Percentiles rank a stretch among this genome's conserved stretches.
Evolutionary conservation across 2,797 vertebrate genomes (phyloP).

Genomic region (Phylloscopus collybita): DNA sequence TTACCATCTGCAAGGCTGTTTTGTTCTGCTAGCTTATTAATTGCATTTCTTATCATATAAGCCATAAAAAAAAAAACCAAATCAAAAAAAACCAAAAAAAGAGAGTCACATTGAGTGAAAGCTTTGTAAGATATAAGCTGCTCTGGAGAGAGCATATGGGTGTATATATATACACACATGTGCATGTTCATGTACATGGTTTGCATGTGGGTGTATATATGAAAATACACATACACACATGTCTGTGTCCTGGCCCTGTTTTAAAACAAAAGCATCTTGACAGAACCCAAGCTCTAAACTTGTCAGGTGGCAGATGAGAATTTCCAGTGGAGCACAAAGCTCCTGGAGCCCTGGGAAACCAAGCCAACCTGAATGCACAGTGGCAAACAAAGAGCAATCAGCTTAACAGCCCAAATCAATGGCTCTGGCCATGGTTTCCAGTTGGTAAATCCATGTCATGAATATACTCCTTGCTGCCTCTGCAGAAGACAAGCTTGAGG

Average conservation of each 20-base stretch:
- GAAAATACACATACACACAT: neutral
- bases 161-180: too few species aligned
- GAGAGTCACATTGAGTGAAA: neutral
- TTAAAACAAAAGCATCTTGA: neutral
- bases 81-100: too few species aligned
- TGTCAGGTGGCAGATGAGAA: neutral
- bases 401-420: neutral
- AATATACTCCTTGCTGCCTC: neutral
- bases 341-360: neutral
- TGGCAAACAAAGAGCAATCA: neutral
- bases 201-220: neutral
- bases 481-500: neutral
- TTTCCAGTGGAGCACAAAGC: neutral
- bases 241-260: neutral
- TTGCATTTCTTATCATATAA: neutral
- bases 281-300: neutral
- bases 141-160: neutral
- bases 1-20: neutral
- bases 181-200: neutral
- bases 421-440: neutral
- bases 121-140: neutral
- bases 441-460: neutral
- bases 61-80: neutral
- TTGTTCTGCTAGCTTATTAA: neutral
- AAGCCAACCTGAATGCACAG: neutral